Percentiles rank a stretch among this genome's conserved stretches.
These are phyloP conservation scores for Drosophila colorata DNA, from an alignment of 2,888 invertebrate species.

Conservation along the genomic window DNA sequence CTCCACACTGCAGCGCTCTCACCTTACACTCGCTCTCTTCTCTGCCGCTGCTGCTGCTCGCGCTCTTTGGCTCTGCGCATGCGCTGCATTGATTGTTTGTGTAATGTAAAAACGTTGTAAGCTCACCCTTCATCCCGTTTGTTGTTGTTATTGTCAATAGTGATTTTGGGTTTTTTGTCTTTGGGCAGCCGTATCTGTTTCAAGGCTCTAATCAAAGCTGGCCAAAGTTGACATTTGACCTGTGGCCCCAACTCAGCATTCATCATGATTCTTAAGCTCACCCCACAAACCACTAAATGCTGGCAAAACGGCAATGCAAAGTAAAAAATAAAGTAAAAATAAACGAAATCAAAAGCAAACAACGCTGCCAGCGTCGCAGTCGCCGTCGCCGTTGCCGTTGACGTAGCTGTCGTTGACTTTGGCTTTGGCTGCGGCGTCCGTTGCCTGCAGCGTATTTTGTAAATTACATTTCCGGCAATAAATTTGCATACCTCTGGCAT, in stretches of 20 bases:
- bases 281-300: constrained; percentile 4
- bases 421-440: constrained; percentile 47
- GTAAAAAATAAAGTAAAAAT: background rate
- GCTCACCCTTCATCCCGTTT: constrained; percentile 34
- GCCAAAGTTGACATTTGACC: constrained; percentile 45
- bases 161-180: constrained; percentile 21
- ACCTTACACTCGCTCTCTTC: constrained; percentile 15
- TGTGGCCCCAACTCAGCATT: constrained; percentile 22
- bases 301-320: constrained; percentile 14
- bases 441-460: constrained; percentile 84
- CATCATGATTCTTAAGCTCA: constrained; percentile 9
- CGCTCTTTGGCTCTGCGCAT: constrained; percentile 47
- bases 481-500: constrained; percentile 85
- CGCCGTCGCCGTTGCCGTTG: constrained; percentile 5
- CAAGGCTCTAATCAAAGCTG: constrained; percentile 61
- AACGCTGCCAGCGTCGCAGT: constrained; percentile 34
- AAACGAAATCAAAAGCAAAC: constrained; percentile 37
- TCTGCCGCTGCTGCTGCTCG: constrained; percentile 9
- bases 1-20: constrained; percentile 40
- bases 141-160: constrained; percentile 15
- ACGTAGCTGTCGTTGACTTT: background rate
- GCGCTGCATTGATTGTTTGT: constrained; percentile 79
- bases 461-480: constrained; percentile 85
- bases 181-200: constrained; percentile 34
- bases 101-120: constrained; percentile 71